A percentile compares a stretch with the other conserved stretches of the same genome.
Evolutionary conservation across 1,140 invertebrate species (phyloP).

Genomic region (Drosophila ananassae): DNA sequence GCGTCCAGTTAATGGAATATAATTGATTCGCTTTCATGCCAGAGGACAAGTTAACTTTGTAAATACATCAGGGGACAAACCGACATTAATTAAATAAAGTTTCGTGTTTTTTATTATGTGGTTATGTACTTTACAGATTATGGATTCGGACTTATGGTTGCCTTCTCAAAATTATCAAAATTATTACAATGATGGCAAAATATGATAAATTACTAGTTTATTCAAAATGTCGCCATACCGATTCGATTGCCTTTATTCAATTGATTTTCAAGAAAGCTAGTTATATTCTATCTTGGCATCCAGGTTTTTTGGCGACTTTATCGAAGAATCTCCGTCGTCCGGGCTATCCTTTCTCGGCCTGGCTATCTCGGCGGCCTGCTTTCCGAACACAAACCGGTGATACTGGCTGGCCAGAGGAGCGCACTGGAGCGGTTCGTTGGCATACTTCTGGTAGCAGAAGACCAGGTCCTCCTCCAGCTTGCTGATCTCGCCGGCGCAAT

Average conservation of each 20-base stretch:
- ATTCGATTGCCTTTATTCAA: not conserved
- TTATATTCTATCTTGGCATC: not conserved
- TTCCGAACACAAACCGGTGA: slow-evolving; percentile 55
- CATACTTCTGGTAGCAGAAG: slow-evolving; percentile 47
- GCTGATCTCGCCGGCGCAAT: slow-evolving; percentile 42
- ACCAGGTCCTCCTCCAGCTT: slow-evolving; percentile 47
- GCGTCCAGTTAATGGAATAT: not conserved
- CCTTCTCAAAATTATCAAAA: too few relatives aligned
- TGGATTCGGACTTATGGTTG: too few relatives aligned
- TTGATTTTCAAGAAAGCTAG: not conserved
- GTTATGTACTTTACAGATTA: too few relatives aligned
- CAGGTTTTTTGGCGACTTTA: not conserved
- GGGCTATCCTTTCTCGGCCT: not conserved
- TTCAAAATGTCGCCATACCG: too few relatives aligned
- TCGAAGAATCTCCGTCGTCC: not conserved
- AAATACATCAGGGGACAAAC: not conserved
- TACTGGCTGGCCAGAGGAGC: slow-evolving; percentile 56
- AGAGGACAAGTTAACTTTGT: not conserved
- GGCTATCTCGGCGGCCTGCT: slow-evolving; percentile 34
- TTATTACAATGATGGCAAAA: too few relatives aligned
- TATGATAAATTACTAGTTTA: too few relatives aligned
- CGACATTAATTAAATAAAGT: not conserved
- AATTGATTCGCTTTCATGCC: not conserved
- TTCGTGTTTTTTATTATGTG: not conserved
- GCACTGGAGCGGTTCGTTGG: slow-evolving; percentile 53